Conservation (phyloP, 2,888 invertebrate species). For the Agrypnus murinus region DNA sequence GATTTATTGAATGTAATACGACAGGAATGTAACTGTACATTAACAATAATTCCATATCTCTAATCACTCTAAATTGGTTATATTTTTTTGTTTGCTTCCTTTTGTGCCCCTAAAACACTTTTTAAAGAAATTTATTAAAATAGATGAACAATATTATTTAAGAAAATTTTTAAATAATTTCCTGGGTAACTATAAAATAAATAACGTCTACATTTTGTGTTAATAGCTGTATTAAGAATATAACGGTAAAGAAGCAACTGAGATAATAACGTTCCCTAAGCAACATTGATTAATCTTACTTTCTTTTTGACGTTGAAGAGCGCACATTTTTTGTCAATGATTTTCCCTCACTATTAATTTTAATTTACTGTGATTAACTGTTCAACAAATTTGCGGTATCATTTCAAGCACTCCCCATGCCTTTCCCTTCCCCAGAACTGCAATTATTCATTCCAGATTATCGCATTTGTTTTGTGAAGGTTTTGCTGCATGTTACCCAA, state of each 20-base stretch:
- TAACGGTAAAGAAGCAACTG: conserved; percentile 24
- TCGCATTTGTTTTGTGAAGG: conserved; percentile 15
- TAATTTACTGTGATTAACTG: conserved; percentile 39
- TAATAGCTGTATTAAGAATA: conserved; percentile 15
- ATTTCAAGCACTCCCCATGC: conserved; percentile 22
- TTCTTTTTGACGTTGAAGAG: conserved; percentile 36
- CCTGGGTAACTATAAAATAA: conserved; percentile 9
- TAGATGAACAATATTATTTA: background rate
- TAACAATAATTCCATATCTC: too few relatives aligned
- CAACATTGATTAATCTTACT: conserved; percentile 42
- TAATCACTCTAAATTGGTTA: too few relatives aligned
- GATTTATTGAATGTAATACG: too few relatives aligned
- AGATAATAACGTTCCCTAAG: conserved; percentile 33
- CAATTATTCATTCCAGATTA: conserved; percentile 17
- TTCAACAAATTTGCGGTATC: conserved; percentile 32
- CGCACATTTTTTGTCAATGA: conserved; percentile 39
- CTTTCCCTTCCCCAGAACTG: conserved; percentile 20
- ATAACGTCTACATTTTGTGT: conserved; percentile 11
- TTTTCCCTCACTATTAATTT: conserved; percentile 39
- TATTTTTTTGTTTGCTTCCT: too few relatives aligned
- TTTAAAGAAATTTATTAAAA: background rate
- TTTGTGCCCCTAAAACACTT: too few relatives aligned
- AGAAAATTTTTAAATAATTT: conserved; percentile 10
- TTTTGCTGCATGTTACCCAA: background rate
- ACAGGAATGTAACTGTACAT: too few relatives aligned